Evolutionary conservation across 53 echinoderm and acorn worm species (phyloP).

Genomic region (Actinopyga echinites): DNA sequence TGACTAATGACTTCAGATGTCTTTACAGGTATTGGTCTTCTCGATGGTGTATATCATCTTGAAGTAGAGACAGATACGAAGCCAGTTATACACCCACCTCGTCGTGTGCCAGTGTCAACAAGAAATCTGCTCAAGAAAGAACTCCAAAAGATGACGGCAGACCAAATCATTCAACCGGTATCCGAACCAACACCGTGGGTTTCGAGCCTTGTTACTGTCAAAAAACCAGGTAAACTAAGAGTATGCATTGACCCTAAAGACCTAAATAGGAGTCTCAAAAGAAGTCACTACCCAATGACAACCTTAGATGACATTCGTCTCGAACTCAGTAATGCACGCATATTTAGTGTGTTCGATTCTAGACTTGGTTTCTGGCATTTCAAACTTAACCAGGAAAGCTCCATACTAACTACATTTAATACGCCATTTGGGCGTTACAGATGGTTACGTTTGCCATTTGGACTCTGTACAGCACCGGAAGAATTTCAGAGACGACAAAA

Average conservation of each 20-base stretch:
- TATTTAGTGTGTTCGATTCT: conserved; percentile 69
- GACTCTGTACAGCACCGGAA: conserved; percentile 42
- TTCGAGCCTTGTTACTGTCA: conserved; percentile 34
- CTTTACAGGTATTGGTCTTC: conserved; percentile 23
- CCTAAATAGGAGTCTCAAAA: conserved; percentile 10
- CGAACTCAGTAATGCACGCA: conserved; percentile 55
- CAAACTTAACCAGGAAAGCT: conserved; percentile 27
- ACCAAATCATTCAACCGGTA: not conserved
- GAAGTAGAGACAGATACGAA: not conserved
- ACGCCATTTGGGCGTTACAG: conserved; percentile 46
- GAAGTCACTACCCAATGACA: conserved; percentile 62
- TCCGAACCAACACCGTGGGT: conserved; percentile 49
- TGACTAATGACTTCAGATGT: conserved; percentile 35
- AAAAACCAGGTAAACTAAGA: conserved; percentile 34
- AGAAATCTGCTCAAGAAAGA: conserved; percentile 4
- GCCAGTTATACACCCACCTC: conserved; percentile 22
- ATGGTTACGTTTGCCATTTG: conserved; percentile 58
- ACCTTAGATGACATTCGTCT: conserved; percentile 57
- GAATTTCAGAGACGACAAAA: conserved; percentile 57
- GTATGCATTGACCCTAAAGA: conserved; percentile 31
- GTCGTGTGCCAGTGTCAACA: conserved; percentile 7
- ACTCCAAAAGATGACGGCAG: not conserved
- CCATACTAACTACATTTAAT: conserved; percentile 55
- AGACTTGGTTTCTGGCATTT: conserved; percentile 74
- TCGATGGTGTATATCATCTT: not conserved